Base-by-base conservation (phyloP, 2,113 vertebrate genomes). In the Elaphurus davidianus region DNA sequence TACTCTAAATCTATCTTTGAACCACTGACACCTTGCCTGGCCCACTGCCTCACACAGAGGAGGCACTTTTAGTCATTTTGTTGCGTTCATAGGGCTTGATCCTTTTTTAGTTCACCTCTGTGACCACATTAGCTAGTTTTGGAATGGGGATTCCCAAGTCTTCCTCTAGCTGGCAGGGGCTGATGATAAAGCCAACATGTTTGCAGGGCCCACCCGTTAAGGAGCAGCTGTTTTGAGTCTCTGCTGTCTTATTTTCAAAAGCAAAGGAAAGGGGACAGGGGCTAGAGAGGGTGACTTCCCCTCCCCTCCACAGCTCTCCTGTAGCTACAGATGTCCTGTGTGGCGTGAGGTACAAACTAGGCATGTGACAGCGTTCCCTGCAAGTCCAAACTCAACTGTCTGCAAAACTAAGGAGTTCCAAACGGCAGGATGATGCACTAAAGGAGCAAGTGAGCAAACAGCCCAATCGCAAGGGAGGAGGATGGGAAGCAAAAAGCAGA, bases 321-420 rank as follows among this genome's bases (percentile, higher is more conserved):
- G n/a, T 36, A 45, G 43, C 60, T 43, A 11, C 6, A 13, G 79
- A 50, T 87, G 45, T 67, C 30, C 25, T 54, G 28, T 54, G 28
- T 4, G 14, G 50, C 0, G 3, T 10, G 62, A 95, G 67, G 33
- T 67, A 16, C 5, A 57, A 64, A 54, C 79, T 40, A 36, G 50
- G 54, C 17, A 82, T n/a, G 84, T 45, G 87, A 36, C 54, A 87
- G 52, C 45, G 54, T 40, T 97, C 87, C 85, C 86, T 98, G 89
- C 86, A 95, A 97, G 76, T 43, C 94, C 95, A 90, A 97, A 98
- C 87, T 86, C 55, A 85, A 94, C 11, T 74, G 78, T 79, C 94
- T 97, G 94, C 85, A 90, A 96, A 98, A 91, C 62, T 78, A 95
- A 95, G 84, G 94, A 36, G 93, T 84, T 97, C 93, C 91, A 97